Evolutionary conservation across 2,113 vertebrate genomes (phyloP).

Genomic region (Eulacestoma nigropectus): DNA sequence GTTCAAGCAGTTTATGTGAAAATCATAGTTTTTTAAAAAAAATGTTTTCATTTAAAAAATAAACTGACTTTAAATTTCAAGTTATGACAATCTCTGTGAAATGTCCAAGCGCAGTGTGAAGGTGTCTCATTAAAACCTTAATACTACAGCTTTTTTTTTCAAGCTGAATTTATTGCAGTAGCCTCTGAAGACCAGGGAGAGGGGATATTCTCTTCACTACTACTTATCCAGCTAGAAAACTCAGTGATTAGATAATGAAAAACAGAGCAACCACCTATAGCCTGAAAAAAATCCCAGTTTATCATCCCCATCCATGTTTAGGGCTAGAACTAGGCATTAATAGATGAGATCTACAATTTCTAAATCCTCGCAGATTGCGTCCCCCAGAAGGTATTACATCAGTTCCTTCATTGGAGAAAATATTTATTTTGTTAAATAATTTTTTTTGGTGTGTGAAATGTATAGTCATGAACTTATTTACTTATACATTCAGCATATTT

Average conservation of each 20-base stretch:
- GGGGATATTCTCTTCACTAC: background rate
- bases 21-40: background rate
- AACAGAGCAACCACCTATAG: background rate
- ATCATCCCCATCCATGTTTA: background rate
- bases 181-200: background rate
- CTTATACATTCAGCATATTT: background rate
- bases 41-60: background rate
- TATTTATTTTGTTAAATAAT: background rate
- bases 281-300: background rate
- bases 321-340: background rate
- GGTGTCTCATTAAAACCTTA: background rate
- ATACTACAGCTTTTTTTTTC: background rate
- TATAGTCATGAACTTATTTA: background rate
- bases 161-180: slow-evolving; percentile 2
- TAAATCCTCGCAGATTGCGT: background rate
- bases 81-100: background rate
- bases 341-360: background rate
- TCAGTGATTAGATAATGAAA: background rate
- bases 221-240: background rate
- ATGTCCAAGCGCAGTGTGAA: background rate
- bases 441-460: background rate
- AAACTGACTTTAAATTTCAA: background rate
- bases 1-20: background rate
- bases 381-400: background rate
- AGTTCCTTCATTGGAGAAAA: background rate